Evolutionary conservation across 2,888 invertebrate genomes (phyloP), one percentile per base, ranked within the genome.

Genomic region (Diaprepes abbreviatus): DNA sequence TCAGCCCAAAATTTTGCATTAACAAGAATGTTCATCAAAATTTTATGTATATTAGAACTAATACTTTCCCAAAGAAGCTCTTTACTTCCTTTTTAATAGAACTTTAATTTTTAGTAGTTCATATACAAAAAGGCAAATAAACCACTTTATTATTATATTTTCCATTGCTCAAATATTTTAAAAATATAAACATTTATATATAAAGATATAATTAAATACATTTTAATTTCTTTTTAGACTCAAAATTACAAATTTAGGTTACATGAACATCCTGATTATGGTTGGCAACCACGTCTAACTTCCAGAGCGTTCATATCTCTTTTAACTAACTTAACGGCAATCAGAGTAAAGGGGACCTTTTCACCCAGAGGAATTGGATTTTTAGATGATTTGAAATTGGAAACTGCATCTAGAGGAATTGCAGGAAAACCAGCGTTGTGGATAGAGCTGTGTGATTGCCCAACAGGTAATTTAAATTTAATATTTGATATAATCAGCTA

Each of bases 401-500:
- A 95, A 78, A 94, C 97, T 0, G 98, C 98, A 0, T 90, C 93
- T 67, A 88, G 93, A 17, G 93, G 94, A 0, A 90, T 92, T 0
- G 92, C 93, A 28, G 90, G 93, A 0, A 69, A 89, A 3, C 88
- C 92, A 0, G 97, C 97, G 0, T 90, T 91, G 45, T 98, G 97
- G 97, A 92, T 98, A 19, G 98, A 98, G 83, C 92, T 92, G 79
- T 98, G 98, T 80, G 91, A 92, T 1, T 98, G 98, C 79, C 95
- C 95, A 0, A 87, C 88, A 78, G 93, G 91, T 81, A 76, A 59
- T n/a, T n/a, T n/a, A n/a, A n/a, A n/a, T n/a, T n/a, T n/a, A n/a
- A n/a, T n/a, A n/a, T n/a, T n/a, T n/a, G n/a, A n/a, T n/a, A n/a
- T n/a, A n/a, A n/a, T n/a, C n/a, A n/a, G n/a, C n/a, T n/a, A n/a